Conservation (phyloP, 2,888 invertebrate species). For the Callinectes sapidus region DNA sequence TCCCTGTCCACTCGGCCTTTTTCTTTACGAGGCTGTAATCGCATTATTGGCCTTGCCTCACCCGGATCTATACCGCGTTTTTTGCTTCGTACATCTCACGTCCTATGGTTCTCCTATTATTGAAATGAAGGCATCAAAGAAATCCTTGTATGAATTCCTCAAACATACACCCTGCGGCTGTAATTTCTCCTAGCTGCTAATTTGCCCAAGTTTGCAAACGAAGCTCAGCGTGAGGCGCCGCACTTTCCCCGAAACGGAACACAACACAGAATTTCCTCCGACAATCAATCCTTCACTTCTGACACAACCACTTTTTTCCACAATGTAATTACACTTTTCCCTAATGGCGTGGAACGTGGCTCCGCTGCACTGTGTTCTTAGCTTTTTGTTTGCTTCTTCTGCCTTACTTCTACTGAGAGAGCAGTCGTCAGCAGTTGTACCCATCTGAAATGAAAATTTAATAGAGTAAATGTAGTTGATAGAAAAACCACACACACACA, state of each 20-base stretch:
- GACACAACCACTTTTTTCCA: constrained; percentile 24
- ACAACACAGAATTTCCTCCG: constrained; percentile 29
- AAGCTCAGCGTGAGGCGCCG: neutral
- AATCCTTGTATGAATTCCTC: neutral
- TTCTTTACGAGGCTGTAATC: neutral
- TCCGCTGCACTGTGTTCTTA: neutral
- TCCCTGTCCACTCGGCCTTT: constrained; percentile 9
- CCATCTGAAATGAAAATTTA: neutral
- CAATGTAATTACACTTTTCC: constrained; percentile 24
- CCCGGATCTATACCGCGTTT: constrained; percentile 10
- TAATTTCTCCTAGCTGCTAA: neutral
- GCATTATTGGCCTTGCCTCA: constrained; percentile 28
- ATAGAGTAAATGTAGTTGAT: neutral
- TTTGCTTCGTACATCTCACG: neutral
- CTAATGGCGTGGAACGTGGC: constrained; percentile 20
- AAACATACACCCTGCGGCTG: neutral
- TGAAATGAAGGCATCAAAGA: neutral
- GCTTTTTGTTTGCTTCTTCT: neutral
- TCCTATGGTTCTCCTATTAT: neutral
- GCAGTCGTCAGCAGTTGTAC: neutral
- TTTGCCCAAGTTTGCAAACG: neutral
- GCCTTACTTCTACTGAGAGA: neutral
- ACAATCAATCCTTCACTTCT: constrained; percentile 34
- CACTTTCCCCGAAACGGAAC: neutral
- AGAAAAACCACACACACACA: neutral